phyloP scores from a whole-genome alignment of 2,797 vertebrate genomes.

The Sternotherus odoratus region DNA sequence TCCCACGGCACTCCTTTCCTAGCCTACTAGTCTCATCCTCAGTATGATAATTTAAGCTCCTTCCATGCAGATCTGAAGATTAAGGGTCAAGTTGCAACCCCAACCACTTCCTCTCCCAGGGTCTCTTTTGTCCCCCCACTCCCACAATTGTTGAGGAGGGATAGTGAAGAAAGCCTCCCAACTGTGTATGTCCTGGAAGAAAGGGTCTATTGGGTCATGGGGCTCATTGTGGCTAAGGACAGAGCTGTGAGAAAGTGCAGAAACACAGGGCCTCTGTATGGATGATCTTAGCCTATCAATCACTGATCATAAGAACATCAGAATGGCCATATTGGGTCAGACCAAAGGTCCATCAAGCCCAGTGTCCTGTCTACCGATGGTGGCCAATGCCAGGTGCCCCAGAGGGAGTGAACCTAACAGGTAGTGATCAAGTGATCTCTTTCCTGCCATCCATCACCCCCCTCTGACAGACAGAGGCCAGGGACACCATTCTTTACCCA shows the following conservation, averaged over 20 bases:
- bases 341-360: no score
- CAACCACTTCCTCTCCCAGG: neutral
- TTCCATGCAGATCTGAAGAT: accelerated
- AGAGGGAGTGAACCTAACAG: no score
- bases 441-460: no score
- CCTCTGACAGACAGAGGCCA: no score
- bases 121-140: neutral
- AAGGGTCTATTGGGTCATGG: neutral
- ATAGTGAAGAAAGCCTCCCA: neutral
- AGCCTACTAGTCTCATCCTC: neutral
- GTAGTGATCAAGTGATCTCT: no score
- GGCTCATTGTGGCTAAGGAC: neutral
- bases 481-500: no score
- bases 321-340: no score
- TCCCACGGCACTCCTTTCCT: neutral
- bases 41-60: accelerated
- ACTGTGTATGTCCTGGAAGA: neutral
- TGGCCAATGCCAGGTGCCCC: no score
- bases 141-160: neutral
- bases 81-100: neutral
- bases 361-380: no score
- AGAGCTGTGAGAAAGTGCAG: accelerated
- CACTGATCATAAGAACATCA: neutral
- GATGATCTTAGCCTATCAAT: neutral
- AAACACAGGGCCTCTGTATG: neutral